These are phyloP conservation scores for Eupristina koningsbergeri DNA, from an alignment of 1,140 invertebrate genomes.

Conservation along the genomic window DNA sequence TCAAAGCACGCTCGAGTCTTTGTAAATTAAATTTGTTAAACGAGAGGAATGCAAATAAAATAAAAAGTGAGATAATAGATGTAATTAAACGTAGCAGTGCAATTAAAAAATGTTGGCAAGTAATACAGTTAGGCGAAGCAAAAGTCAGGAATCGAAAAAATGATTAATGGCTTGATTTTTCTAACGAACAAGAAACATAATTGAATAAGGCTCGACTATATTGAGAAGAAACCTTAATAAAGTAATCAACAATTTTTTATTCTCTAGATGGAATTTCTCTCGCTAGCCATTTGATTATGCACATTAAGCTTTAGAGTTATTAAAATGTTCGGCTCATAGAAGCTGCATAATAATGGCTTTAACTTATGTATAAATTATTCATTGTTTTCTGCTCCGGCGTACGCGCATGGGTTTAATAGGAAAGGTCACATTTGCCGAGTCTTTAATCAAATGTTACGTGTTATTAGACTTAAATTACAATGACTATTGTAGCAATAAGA, in stretches of 20 bases:
- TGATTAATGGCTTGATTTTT: neutral
- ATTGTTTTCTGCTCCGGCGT: conserved; percentile 33
- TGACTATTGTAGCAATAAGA: conserved; percentile 48
- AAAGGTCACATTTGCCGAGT: conserved; percentile 19
- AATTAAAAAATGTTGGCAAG: no score
- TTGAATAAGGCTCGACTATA: neutral
- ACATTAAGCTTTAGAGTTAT: conserved; percentile 31
- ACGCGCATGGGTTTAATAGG: conserved; percentile 18
- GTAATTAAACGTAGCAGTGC: no score
- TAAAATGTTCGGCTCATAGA: conserved; percentile 34
- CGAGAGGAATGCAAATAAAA: no score
- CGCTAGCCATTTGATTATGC: conserved; percentile 17
- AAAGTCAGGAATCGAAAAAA: neutral
- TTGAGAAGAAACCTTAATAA: conserved; percentile 20
- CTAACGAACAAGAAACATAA: neutral
- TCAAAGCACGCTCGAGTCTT: no score
- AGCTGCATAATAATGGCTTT: conserved; percentile 18
- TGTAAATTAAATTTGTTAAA: no score
- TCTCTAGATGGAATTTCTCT: conserved; percentile 23
- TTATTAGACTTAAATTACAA: conserved; percentile 51
- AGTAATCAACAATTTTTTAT: conserved; percentile 30
- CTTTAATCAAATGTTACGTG: conserved; percentile 49
- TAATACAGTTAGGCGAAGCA: neutral
- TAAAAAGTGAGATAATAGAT: no score
- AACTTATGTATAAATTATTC: conserved; percentile 42